Conservation (phyloP, 2,888 invertebrate species). For the Syrphus vitripennis region DNA sequence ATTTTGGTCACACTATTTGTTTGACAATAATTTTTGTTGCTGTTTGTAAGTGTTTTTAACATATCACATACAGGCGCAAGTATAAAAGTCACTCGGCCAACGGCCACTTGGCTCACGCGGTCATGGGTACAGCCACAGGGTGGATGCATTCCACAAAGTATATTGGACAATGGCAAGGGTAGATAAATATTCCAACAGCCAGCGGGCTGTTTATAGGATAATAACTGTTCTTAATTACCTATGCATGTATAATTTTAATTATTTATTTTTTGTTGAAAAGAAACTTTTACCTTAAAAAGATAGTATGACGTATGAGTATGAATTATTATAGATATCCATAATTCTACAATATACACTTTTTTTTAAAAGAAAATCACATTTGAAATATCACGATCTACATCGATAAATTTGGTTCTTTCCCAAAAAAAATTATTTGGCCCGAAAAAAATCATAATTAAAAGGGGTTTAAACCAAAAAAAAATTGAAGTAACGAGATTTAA, state of each 20-base stretch:
- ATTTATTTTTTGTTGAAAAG: not conserved
- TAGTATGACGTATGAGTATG: too few species aligned
- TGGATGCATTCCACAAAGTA: not conserved
- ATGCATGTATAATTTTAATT: too few species aligned
- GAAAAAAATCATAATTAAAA: too few species aligned
- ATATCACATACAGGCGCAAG: conserved; percentile 21
- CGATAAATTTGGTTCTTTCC: conserved; percentile 3
- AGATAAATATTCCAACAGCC: not conserved
- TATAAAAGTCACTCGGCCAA: conserved; percentile 8
- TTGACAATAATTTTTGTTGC: not conserved
- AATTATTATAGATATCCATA: too few species aligned
- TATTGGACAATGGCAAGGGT: not conserved
- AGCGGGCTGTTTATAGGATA: conserved; percentile 29
- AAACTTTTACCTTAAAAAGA: too few species aligned
- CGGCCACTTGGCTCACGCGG: conserved; percentile 26
- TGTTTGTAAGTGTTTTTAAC: not conserved
- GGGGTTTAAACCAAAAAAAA: too few species aligned
- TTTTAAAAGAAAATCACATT: conserved; percentile 12
- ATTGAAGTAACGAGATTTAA: too few species aligned
- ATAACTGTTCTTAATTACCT: conserved; percentile 59
- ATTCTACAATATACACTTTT: too few species aligned
- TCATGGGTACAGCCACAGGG: conserved; percentile 23
- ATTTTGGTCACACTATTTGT: not conserved
- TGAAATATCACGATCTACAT: not conserved
- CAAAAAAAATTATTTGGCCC: too few species aligned